These are phyloP conservation scores for Catagonus wagneri DNA, from an alignment of 2,113 vertebrate species.

Conservation along the genomic window DNA sequence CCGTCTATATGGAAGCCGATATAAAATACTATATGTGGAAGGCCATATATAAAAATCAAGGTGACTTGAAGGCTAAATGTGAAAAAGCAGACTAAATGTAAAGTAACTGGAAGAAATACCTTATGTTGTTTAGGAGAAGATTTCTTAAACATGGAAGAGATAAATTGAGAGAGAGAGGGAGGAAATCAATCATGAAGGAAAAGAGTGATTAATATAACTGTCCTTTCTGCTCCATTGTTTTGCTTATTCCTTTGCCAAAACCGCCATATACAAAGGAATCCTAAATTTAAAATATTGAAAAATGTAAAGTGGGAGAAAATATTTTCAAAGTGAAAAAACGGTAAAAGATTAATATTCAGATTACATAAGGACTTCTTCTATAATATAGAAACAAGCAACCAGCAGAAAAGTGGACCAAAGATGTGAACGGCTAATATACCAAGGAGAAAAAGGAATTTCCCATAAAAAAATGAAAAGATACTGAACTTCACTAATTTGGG, in stretches of 20 bases:
- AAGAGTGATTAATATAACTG: not conserved
- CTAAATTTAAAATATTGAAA: not conserved
- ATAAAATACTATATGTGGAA: not conserved
- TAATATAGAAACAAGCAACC: not conserved
- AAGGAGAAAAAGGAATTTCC: not conserved
- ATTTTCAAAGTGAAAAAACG: not conserved
- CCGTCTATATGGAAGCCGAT: not conserved
- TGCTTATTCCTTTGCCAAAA: not conserved
- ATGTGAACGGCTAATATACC: not conserved
- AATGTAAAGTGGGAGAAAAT: not conserved
- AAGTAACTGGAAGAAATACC: constrained; percentile 1
- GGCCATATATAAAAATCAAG: not conserved
- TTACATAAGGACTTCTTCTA: not conserved
- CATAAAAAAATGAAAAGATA: not conserved
- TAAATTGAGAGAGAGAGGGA: not conserved
- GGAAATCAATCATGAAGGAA: not conserved
- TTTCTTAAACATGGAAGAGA: not conserved
- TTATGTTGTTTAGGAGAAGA: not conserved
- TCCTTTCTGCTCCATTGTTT: not conserved
- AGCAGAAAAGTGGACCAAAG: not conserved
- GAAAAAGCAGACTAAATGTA: not conserved
- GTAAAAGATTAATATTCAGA: not conserved
- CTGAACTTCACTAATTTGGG: not conserved
- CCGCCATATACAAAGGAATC: not conserved
- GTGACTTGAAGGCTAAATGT: not conserved